Evolutionary conservation across 2,113 vertebrate species (phyloP), one percentile per base, ranked within the genome.

Genomic region (Gnathonemus echidnorhynchus): DNA sequence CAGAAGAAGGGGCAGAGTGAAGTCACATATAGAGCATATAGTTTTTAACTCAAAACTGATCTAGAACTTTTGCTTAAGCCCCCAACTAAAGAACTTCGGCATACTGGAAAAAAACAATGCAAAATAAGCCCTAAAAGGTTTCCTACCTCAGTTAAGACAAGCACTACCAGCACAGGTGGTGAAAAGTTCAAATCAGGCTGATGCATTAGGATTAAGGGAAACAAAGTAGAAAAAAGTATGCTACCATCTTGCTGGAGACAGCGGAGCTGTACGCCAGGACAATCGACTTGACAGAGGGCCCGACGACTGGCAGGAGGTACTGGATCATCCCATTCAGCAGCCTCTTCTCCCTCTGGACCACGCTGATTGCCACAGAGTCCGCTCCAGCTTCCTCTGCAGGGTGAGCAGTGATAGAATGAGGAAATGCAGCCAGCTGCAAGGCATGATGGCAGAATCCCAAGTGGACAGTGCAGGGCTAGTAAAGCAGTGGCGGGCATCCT

Each of bases 191-290:
- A 45, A 24, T 84, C 24, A 21, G 45, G 7, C 80, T 42, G 45
- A 45, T 10, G 17, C 19, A 6, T 21, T 19, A 15, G 1, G 17
- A 8, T 80, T 80, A 42, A 80, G 35, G 42, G 13, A 45, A 17
- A 8, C 52, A 39, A 19, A 42, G 56, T 89, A 9, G 21, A 85
- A 13, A 62, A 80, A 62, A 74, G 27, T 31, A 62, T 46, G 31
- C 27, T 95, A 99, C 98, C 98, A 99, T 99, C 96, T 99, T 99
- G 95, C 96, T 99, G 86, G 98, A 99, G 87, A 95, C 96, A 46
- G 98, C 97, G 74, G 97, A 97, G 91, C 98, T 99, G 94, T 98
- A 99, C 0, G 98, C 97, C 94, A 99, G 93, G 74, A 98, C 96
- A 74, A 99, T 92, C 2, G 98, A 97, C 95, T 96, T 98, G 85